phyloP scores from a whole-genome alignment of 2,113 vertebrate genomes.

The Madoqua kirkii region DNA sequence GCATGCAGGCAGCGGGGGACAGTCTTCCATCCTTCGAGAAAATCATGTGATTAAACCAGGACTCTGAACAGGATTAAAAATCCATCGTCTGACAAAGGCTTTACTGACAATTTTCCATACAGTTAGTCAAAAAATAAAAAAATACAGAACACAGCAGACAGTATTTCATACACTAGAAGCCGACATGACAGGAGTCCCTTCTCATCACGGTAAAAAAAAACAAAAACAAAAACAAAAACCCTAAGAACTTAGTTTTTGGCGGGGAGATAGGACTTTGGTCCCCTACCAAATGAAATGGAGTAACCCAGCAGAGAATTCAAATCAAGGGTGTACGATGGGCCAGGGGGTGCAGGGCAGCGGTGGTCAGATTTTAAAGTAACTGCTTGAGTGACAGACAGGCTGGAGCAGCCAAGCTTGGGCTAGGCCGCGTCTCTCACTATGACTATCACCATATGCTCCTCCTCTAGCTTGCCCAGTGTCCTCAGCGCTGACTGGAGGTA shows the following conservation, averaged over 20 bases:
- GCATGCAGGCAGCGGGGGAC: background rate
- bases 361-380: conserved; percentile 75
- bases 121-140: conserved; percentile 84
- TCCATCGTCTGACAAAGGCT: conserved; percentile 85
- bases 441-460: conserved; percentile 97
- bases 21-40: background rate
- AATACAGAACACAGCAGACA: conserved; percentile 86
- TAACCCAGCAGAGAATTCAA: conserved; percentile 54
- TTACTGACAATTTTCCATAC: conserved; percentile 88
- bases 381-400: conserved; percentile 76
- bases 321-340: background rate
- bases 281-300: conserved; percentile 63
- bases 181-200: conserved; percentile 80
- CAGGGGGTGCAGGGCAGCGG: background rate
- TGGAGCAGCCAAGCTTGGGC: conserved; percentile 71
- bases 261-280: conserved; percentile 27
- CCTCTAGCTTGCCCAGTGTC: conserved; percentile 93
- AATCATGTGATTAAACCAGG: conserved; percentile 68
- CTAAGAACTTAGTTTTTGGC: conserved; percentile 70
- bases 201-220: conserved; percentile 78
- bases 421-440: conserved; percentile 94
- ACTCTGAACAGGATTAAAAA: conserved; percentile 84
- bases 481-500: conserved; percentile 94
- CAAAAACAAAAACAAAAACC: conserved; percentile 40
- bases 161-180: conserved; percentile 83